Evolutionary conservation across 2,797 vertebrate species (phyloP).

Genomic region (Scarus forsteni): DNA sequence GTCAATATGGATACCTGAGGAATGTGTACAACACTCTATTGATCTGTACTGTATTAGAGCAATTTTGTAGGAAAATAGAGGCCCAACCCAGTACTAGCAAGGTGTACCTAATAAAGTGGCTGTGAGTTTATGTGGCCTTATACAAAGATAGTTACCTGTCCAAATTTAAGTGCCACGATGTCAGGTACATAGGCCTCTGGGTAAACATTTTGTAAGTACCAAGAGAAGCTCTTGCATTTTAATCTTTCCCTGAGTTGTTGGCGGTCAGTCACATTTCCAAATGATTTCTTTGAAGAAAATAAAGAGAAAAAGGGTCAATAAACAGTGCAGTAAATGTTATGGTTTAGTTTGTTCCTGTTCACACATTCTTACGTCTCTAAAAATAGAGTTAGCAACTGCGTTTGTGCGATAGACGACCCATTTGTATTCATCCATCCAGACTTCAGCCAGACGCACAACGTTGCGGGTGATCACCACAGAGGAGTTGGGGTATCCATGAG

Average conservation of each 20-base stretch:
- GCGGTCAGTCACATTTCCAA: conserved; percentile 87
- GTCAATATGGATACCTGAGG: too few relatives aligned
- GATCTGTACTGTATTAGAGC: too few relatives aligned
- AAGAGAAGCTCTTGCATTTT: conserved; percentile 88
- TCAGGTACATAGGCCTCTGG: conserved; percentile 89
- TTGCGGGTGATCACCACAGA: conserved; percentile 83
- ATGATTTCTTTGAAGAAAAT: conserved; percentile 81
- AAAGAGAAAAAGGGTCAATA: not conserved
- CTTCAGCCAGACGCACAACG: conserved; percentile 88
- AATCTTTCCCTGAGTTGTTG: conserved; percentile 83
- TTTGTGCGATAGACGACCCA: conserved; percentile 88
- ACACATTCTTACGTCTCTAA: conserved; percentile 75
- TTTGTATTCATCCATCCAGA: conserved; percentile 91
- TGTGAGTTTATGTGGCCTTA: too few relatives aligned
- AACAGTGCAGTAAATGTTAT: not conserved
- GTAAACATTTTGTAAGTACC: conserved; percentile 89
- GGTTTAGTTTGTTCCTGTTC: too few relatives aligned
- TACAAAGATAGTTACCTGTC: not conserved
- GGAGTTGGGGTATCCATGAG: conserved; percentile 87
- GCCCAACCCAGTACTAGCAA: too few relatives aligned
- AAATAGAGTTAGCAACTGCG: conserved; percentile 82
- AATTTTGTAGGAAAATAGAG: too few relatives aligned
- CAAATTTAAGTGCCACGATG: not conserved
- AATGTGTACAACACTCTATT: too few relatives aligned
- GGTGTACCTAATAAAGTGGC: too few relatives aligned